Percentiles rank a stretch among this genome's conserved stretches.
Evolutionary conservation across 1,140 invertebrate species (phyloP).

Genomic region (Nasonia giraulti): DNA sequence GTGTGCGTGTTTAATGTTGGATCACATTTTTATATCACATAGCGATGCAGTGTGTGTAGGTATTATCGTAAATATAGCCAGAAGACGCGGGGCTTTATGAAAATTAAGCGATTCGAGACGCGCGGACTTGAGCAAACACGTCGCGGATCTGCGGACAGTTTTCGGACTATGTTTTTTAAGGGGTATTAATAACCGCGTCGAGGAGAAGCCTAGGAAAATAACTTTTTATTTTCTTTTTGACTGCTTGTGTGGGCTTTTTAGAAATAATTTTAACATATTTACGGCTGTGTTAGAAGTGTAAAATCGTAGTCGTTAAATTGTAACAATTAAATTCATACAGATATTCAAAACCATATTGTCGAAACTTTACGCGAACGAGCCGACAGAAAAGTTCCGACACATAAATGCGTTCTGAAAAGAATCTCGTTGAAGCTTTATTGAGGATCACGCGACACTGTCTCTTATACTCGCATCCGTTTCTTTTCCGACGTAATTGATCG

Average conservation of each 20-base stretch:
- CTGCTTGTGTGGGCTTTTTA: not conserved
- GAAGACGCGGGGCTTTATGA: not conserved
- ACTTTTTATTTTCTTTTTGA: not conserved
- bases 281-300: too few relatives aligned
- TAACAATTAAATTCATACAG: too few relatives aligned
- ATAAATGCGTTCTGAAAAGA: too few relatives aligned
- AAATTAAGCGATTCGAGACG: conserved; percentile 11
- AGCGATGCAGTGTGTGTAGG: not conserved
- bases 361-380: too few relatives aligned
- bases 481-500: too few relatives aligned
- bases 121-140: not conserved
- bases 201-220: not conserved
- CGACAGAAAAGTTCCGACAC: too few relatives aligned
- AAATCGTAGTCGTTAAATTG: too few relatives aligned
- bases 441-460: too few relatives aligned
- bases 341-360: too few relatives aligned
- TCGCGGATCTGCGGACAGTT: not conserved
- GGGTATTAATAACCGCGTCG: conserved; percentile 9
- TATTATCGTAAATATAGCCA: not conserved
- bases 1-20: not conserved
- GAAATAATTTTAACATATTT: too few relatives aligned
- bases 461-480: too few relatives aligned
- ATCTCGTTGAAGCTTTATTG: too few relatives aligned
- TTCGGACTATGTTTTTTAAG: conserved; percentile 4
- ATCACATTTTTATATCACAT: not conserved